Percentiles rank a stretch among this genome's conserved stretches.
Evolutionary conservation across 2,113 vertebrate genomes (phyloP).

Genomic region (Megalops atlanticus): DNA sequence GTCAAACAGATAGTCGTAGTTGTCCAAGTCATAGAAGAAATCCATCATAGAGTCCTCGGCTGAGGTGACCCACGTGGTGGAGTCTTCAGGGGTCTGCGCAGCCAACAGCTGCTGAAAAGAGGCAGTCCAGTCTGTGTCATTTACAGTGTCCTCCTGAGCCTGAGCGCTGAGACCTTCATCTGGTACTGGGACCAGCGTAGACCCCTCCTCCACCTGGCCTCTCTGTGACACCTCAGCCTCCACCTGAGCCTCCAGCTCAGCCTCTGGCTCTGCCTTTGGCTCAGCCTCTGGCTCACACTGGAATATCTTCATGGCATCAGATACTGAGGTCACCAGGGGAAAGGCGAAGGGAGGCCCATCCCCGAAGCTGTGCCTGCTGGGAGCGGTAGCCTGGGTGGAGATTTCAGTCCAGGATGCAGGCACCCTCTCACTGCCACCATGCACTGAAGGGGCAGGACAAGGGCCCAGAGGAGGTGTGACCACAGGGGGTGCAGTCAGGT

Average conservation of each 20-base stretch:
- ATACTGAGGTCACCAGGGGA: conserved; percentile 4
- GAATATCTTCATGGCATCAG: conserved; percentile 29
- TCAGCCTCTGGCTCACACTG: conserved; percentile 35
- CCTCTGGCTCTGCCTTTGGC: too few relatives aligned
- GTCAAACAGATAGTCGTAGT: neutral
- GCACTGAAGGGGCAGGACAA: neutral
- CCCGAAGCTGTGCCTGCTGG: neutral
- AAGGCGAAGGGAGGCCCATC: neutral
- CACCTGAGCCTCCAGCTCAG: conserved; percentile 33
- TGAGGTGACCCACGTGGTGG: neutral
- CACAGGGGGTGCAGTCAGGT: neutral
- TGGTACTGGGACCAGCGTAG: neutral
- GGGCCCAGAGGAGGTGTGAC: neutral
- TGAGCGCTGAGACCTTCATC: neutral
- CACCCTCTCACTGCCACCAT: neutral
- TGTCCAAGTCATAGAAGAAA: conserved; percentile 26
- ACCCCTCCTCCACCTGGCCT: neutral
- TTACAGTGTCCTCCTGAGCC: neutral
- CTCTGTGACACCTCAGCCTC: conserved; percentile 22
- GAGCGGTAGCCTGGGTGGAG: neutral
- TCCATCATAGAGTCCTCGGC: conserved; percentile 2
- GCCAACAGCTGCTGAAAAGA: conserved; percentile 6
- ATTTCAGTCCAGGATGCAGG: neutral
- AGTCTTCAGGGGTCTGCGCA: neutral
- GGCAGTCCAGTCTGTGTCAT: neutral